phyloP scores from a whole-genome alignment of 2,888 invertebrate species.

The Notodonta ziczac region DNA sequence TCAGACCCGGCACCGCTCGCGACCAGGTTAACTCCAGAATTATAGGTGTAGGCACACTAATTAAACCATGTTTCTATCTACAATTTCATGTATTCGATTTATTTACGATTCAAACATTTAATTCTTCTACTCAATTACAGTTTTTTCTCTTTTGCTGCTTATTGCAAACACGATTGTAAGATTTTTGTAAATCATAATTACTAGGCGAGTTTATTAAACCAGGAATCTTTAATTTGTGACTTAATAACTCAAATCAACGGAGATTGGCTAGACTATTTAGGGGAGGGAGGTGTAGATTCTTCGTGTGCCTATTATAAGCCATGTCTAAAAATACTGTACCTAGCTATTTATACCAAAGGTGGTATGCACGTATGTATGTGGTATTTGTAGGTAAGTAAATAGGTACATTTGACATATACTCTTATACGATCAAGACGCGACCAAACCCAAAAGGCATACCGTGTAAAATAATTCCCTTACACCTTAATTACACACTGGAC shows the following conservation, averaged over 20 bases:
- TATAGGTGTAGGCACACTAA: slow-evolving; percentile 22
- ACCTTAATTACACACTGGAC: neutral
- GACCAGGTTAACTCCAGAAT: slow-evolving; percentile 39
- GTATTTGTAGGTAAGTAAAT: neutral
- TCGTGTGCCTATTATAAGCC: neutral
- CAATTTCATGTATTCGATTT: no score
- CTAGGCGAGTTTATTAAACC: no score
- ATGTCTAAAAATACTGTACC: neutral
- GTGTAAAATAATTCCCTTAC: neutral
- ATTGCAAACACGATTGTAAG: no score
- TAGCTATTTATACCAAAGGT: neutral
- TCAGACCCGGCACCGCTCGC: slow-evolving; percentile 63
- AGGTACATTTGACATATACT: slow-evolving; percentile 11
- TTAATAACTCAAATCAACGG: neutral
- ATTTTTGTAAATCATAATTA: no score
- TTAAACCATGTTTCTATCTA: slow-evolving; percentile 8
- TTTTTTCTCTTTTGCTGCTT: no score
- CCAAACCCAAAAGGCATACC: neutral
- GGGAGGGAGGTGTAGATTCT: no score
- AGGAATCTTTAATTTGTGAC: no score
- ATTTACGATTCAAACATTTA: no score
- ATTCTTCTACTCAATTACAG: no score
- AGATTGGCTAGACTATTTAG: neutral
- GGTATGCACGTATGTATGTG: neutral
- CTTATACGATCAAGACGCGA: slow-evolving; percentile 9